Evolutionary conservation across 2,113 vertebrate genomes (phyloP), one percentile per base, ranked within the genome.

Genomic region (Lepus timidus): DNA sequence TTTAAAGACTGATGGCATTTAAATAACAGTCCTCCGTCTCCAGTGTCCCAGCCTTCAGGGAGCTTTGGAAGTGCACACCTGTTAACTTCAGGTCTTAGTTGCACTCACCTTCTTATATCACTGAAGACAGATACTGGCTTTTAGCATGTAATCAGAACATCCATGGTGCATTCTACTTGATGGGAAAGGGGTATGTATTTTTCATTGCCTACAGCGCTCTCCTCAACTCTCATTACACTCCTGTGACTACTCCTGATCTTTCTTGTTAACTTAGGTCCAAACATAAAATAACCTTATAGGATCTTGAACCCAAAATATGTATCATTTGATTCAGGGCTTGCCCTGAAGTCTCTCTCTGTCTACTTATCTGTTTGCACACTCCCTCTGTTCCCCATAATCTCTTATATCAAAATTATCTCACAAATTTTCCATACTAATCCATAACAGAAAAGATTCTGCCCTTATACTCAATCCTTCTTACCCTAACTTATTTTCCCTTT

Each of bases 391-490:
- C 8, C 33, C 87, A 23, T 67, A 23, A 31, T 78, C 2, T 39
- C 61, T 68, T 73, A 14, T 36, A 29, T 44, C 58, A 74, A 8
- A 58, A 7, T 25, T 13, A 20, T 11, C 22, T 1, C 23, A 85
- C 44, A 71, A 49, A 16, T 3, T 14, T 44, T 33, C 5, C 9
- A 39, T 31, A 17, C 12, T 5, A 71, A 64, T 0, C 31, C 20
- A 0, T 22, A 44, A 44, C 39, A 4, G 2, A 70, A 1, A 22
- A 0, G 4, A 58, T 4, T 4, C 9, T 20, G 29, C 25, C 11
- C 29, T 25, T 49, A 55, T 19, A 55, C 4, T 25, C 20, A 68
- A n/a, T 11, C 20, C 12, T 3, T 58, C n/a, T n/a, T 31, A 49
- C 22, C 9, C 9, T 17, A 23, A 23, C 58, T 70, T 64, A 49